Evolutionary conservation across 2,113 vertebrate species (phyloP).

Genomic region (Xenopus borealis): DNA sequence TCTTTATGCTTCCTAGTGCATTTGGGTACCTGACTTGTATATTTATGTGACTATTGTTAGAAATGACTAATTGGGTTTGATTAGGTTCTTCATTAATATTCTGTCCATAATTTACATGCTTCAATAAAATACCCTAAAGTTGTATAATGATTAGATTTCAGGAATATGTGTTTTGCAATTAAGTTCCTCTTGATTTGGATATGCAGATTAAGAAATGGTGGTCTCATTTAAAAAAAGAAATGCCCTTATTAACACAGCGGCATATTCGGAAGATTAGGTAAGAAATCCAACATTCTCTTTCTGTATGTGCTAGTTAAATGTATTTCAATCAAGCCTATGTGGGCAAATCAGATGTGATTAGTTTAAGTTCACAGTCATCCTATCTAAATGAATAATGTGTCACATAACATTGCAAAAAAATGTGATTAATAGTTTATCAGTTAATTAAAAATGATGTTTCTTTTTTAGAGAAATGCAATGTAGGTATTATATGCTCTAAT

Average conservation of each 20-base stretch:
- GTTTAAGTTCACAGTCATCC: conserved; percentile 84
- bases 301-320: conserved; percentile 81
- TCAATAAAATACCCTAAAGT: conserved; percentile 87
- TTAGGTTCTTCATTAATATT: conserved; percentile 85
- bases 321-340: conserved; percentile 84
- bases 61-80: conserved; percentile 85
- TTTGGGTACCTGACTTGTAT: conserved; percentile 78
- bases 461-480: conserved; percentile 78
- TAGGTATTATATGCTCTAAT: conserved; percentile 80
- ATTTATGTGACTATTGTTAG: conserved; percentile 87
- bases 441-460: conserved; percentile 82
- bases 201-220: conserved; percentile 84
- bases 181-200: conserved; percentile 85
- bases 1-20: conserved; percentile 60
- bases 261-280: conserved; percentile 80
- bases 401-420: conserved; percentile 83
- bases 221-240: conserved; percentile 73
- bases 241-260: conserved; percentile 84
- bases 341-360: conserved; percentile 86
- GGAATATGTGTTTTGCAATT: conserved; percentile 88
- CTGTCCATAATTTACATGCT: conserved; percentile 85
- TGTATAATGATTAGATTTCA: conserved; percentile 85
- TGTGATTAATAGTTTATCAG: conserved; percentile 87
- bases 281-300: conserved; percentile 77
- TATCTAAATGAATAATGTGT: conserved; percentile 85